Evolutionary conservation across 2,888 invertebrate genomes (phyloP).

Genomic region (Nemotelus pantherinus): DNA sequence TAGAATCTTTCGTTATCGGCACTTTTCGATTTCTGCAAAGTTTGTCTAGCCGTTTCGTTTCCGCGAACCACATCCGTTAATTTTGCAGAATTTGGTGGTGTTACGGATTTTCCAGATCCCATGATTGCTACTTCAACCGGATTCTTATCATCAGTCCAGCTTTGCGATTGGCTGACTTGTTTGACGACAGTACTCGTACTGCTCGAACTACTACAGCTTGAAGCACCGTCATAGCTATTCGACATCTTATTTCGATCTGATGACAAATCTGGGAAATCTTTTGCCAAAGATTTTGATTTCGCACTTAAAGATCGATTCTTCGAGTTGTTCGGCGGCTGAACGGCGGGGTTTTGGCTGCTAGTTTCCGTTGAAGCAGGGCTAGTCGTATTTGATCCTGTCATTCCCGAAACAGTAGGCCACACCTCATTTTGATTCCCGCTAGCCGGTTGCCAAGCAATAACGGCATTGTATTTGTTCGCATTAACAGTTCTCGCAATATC

Average conservation of each 20-base stretch:
- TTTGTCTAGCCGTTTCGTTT: slow-evolving; percentile 45
- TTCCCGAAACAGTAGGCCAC: slow-evolving; percentile 54
- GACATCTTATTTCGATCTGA: slow-evolving; percentile 46
- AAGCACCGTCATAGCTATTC: slow-evolving; percentile 44
- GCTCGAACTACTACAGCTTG: slow-evolving; percentile 49
- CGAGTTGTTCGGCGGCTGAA: not conserved
- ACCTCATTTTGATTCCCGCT: slow-evolving; percentile 50
- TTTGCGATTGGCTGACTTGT: slow-evolving; percentile 26
- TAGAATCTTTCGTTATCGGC: slow-evolving; percentile 62
- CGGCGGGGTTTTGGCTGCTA: not conserved
- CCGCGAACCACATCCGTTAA: slow-evolving; percentile 51
- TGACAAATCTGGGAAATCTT: slow-evolving; percentile 57
- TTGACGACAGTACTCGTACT: slow-evolving; percentile 45
- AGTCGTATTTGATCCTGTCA: slow-evolving; percentile 3
- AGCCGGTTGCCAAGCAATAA: slow-evolving; percentile 39
- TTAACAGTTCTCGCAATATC: slow-evolving; percentile 77
- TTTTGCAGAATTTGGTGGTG: slow-evolving; percentile 44
- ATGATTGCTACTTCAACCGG: not conserved
- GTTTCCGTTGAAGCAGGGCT: not conserved
- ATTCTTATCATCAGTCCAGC: slow-evolving; percentile 6
- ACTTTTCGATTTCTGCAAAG: slow-evolving; percentile 63
- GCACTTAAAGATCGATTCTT: slow-evolving; percentile 16
- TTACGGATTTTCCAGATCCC: slow-evolving; percentile 1
- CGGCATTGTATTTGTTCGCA: slow-evolving; percentile 55
- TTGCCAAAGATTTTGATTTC: slow-evolving; percentile 52